A percentile compares a stretch with the other conserved stretches of the same genome.
phyloP scores from a whole-genome alignment of 2,113 vertebrate genomes.

The Dryoscopus gambensis region DNA sequence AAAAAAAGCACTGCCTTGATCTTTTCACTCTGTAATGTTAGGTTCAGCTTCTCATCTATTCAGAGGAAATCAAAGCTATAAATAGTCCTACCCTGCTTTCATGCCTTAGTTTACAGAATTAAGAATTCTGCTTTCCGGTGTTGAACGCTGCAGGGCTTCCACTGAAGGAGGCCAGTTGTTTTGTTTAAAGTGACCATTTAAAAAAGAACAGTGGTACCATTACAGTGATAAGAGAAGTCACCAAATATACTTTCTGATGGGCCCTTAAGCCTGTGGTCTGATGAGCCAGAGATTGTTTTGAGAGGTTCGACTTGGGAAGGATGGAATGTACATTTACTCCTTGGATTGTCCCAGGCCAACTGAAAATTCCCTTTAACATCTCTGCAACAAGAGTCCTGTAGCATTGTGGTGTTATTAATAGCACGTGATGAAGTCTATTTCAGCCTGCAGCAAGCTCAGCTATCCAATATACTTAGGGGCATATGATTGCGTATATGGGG shows the following conservation, averaged over 20 bases:
- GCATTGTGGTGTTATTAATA: neutral
- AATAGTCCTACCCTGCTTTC: neutral
- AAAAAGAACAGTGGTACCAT: neutral
- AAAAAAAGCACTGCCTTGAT: neutral
- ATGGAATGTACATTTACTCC: neutral
- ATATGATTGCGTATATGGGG: neutral
- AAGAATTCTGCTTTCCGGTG: neutral
- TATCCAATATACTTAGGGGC: neutral
- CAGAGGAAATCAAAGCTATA: conserved; percentile 13
- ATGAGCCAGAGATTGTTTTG: neutral
- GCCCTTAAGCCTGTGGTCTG: neutral
- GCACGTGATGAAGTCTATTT: neutral
- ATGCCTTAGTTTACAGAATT: neutral
- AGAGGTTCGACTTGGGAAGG: neutral
- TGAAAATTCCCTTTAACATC: neutral
- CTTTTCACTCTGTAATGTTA: neutral
- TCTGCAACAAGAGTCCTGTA: neutral
- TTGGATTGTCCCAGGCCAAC: neutral
- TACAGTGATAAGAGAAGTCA: neutral
- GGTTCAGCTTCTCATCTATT: neutral
- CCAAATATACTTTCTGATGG: neutral
- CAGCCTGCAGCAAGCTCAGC: neutral
- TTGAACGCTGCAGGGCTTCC: neutral
- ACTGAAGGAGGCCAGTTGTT: neutral
- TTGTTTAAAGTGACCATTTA: neutral